Base-by-base conservation (phyloP, 1,140 invertebrate species). In the Pemphigus obesinymphae region DNA sequence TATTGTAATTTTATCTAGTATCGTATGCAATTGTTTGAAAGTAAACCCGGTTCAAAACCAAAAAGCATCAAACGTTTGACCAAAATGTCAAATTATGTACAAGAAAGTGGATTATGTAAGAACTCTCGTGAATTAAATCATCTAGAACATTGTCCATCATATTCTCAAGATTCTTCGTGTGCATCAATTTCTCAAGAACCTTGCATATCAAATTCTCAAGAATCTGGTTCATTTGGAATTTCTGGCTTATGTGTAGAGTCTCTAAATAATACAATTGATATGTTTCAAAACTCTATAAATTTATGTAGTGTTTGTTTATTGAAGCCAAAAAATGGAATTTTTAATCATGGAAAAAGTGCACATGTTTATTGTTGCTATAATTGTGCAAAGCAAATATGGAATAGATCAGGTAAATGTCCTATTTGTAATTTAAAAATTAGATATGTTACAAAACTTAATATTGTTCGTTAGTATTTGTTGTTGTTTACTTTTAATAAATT, bases 331-430 rank as follows among this genome's bases (percentile, higher is more conserved):
- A 89, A 92, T 82, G 90, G 90, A 6, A 89, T 90, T 17, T 92
- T 92, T 84, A 88, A 91, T 3, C 91, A 93, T 84, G 90, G 90
- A 1, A 88, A 88, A 15, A 89, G 89, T 58, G 89, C 88, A 0
- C 92, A 93, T 83, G 89, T 91, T 45, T 92, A 90, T 85, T 92
- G 91, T 83, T 93, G 92, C 85, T 93, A 92, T 84, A 89, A 88
- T 82, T 93, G 92, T 84, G 90, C 91, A 0, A 87, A 90, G 45
- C 89, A 90, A 85, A 89, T 90, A 11, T 92, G 91, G 90, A 87
- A 86, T 43, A 89, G 87, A 20, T 89, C 89, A 2, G 90, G 89
- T 84, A 86, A 89, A 37, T 93, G 92, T 86, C 91, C 92, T 3
- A 88, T 92, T 61, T 93, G 92, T 84, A 91, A 92, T 83, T 86